phyloP scores from a whole-genome alignment of 2,113 vertebrate species.

The Acanthisitta chloris region DNA sequence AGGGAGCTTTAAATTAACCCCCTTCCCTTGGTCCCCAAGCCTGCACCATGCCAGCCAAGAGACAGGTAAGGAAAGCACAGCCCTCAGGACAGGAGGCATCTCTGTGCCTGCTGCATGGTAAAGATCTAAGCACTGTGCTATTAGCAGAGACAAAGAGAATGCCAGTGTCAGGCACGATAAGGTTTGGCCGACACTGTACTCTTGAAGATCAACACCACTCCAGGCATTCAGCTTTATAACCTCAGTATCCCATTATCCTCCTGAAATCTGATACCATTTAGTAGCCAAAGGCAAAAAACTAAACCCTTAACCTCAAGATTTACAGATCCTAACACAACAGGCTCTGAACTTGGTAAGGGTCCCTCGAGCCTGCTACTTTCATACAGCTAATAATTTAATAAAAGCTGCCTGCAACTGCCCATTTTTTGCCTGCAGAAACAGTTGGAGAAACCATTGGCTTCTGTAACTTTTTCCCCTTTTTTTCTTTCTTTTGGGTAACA shows the following conservation, averaged over 20 bases:
- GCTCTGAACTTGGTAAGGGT: not conserved
- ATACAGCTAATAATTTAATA: not conserved
- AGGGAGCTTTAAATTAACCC: not conserved
- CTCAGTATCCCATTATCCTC: not conserved
- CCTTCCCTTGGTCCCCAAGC: not conserved
- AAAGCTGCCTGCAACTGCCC: not conserved
- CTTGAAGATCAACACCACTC: not conserved
- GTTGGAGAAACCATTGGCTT: not conserved
- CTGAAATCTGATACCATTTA: not conserved
- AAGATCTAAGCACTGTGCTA: not conserved
- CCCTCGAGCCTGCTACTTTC: not conserved
- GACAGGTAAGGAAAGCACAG: rapidly evolving
- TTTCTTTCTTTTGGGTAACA: conserved; percentile 43
- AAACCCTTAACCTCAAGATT: not conserved
- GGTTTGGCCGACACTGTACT: not conserved
- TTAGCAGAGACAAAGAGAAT: not conserved
- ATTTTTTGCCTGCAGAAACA: not conserved
- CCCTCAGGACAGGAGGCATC: not conserved
- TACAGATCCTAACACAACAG: not conserved
- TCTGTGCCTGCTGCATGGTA: not conserved
- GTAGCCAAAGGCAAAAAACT: not conserved
- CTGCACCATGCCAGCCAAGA: not conserved
- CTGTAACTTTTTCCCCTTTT: not conserved
- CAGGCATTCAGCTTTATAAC: not conserved
- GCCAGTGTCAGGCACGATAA: rapidly evolving